A percentile compares a stretch with the other conserved stretches of the same genome.
Conservation (phyloP, 2,888 invertebrate genomes). For the Nymphalis c-album region DNA sequence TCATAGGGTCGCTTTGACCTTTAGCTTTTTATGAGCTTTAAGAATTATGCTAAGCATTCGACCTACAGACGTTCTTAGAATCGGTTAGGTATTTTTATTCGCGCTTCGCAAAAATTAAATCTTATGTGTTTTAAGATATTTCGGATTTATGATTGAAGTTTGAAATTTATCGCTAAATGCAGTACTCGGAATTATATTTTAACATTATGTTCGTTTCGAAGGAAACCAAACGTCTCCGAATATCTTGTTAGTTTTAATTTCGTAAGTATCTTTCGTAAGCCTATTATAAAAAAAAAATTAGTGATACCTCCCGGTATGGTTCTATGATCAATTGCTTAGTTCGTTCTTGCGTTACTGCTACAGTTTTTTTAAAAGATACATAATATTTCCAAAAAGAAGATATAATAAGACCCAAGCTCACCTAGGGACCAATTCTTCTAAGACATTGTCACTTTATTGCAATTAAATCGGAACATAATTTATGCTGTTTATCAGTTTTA, state of each 20-base stretch:
- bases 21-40: conserved; percentile 46
- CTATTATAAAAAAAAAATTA: no score
- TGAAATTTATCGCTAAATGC: conserved; percentile 4
- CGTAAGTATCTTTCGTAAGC: no score
- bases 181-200: background rate
- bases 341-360: no score
- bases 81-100: conserved; percentile 40
- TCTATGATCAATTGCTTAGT: no score
- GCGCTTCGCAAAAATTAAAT: conserved; percentile 34
- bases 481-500: no score
- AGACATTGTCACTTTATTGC: no score
- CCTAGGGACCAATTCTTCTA: no score
- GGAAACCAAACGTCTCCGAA: background rate
- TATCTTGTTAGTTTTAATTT: background rate
- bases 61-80: conserved; percentile 55
- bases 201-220: background rate
- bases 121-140: conserved; percentile 26
- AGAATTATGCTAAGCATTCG: conserved; percentile 48
- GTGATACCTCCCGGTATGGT: no score
- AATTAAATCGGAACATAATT: no score
- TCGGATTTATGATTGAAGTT: conserved; percentile 25
- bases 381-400: no score
- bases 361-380: no score
- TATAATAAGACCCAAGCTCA: no score
- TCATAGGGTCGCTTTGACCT: conserved; percentile 46